Evolutionary conservation across 2,888 invertebrate species (phyloP), one percentile per base, ranked within the genome.

Genomic region (Gastracanthus pulcherrimus): DNA sequence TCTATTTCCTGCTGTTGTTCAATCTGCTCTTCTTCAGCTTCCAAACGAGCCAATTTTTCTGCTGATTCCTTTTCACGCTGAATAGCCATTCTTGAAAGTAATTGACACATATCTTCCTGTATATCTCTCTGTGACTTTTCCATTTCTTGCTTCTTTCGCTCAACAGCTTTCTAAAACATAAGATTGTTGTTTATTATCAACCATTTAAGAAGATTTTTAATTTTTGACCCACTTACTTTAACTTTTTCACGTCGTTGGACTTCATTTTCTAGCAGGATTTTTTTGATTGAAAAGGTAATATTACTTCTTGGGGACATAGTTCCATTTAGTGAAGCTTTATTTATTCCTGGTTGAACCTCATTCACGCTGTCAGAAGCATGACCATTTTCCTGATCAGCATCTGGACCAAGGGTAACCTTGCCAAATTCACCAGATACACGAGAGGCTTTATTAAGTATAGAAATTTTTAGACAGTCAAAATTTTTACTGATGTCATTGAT

Each of bases 371-470:
- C 13, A 41, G 55, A 51, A 38, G 7, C 9, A 31, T 55, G 26
- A 13, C 34, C 69, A 82, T 79, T 76, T 60, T 66, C 41, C 16
- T 11, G 51, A 36, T 75, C 84, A n/a, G 82, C 79, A 48, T 91
- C 91, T 0, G 93, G 93, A 0, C 93, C 93, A 76, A 94, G 92
- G 0, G 94, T 94, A 0, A 93, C 93, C 89, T 93, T 92, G 83
- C 92, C 92, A 1, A 94, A 90, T 45, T 89, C 87, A 2, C 92
- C 92, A 81, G 93, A 93, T 34, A 94, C 92, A 86, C 92, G 91
- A 23, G 92, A 93, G 3, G 94, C 94, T 88, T 94, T 95, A 48
- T 92, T 92, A 31, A 95, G 88, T 5, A 94, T 94, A 3, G 94
- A 94, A 80, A 94, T 91, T 85, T 94, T 93, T 66, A 94, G 88